A percentile compares a stretch with the other conserved stretches of the same genome.
These are phyloP conservation scores for Emesis castigata DNA, from an alignment of 2,888 invertebrate genomes.

Conservation along the genomic window DNA sequence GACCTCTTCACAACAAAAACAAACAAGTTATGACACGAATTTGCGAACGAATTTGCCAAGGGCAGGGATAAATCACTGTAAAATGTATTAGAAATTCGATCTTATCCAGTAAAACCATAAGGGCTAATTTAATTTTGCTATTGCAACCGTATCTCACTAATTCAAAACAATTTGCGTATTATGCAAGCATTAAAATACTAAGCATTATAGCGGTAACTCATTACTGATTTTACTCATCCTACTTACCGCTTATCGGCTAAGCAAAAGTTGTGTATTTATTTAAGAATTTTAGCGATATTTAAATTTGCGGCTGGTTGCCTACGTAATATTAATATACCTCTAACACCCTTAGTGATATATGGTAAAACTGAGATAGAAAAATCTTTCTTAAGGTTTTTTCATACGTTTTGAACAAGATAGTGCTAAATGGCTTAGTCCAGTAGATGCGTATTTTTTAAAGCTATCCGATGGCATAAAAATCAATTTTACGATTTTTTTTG, in stretches of 20 bases:
- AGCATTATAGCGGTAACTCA: conserved; percentile 24
- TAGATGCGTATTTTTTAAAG: conserved; percentile 18
- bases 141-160: conserved; percentile 24
- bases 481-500: conserved; percentile 21
- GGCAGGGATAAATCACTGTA: conserved; percentile 26
- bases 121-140: conserved; percentile 24
- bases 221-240: conserved; percentile 16
- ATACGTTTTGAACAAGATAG: conserved; percentile 25
- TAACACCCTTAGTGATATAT: conserved; percentile 26
- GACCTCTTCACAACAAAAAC: conserved; percentile 26
- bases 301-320: conserved; percentile 19
- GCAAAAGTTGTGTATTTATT: conserved; percentile 22
- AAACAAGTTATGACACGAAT: conserved; percentile 27
- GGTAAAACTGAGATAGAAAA: conserved; percentile 26
- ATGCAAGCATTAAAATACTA: conserved; percentile 25
- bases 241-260: conserved; percentile 23
- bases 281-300: conserved; percentile 20
- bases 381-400: conserved; percentile 27
- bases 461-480: conserved; percentile 9
- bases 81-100: conserved; percentile 29
- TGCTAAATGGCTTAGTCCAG: conserved; percentile 25
- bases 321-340: conserved; percentile 21
- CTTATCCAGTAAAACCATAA: conserved; percentile 21
- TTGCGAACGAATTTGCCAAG: conserved; percentile 24
- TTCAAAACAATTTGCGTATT: conserved; percentile 30